phyloP scores from a whole-genome alignment of 2,113 vertebrate genomes.

The Macrotis lagotis region DNA sequence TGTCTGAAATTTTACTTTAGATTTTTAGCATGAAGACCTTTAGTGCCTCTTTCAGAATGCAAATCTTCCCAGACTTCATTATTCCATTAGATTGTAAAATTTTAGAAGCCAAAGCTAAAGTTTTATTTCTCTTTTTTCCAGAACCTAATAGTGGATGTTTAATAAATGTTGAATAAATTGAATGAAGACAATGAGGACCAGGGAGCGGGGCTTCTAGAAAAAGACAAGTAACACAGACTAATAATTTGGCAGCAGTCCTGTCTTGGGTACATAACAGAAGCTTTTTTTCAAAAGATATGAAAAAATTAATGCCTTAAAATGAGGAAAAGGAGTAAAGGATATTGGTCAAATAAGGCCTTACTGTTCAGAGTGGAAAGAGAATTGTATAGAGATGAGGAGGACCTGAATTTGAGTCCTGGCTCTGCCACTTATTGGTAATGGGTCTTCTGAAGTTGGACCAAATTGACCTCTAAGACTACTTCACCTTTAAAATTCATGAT shows the following conservation, averaged over 20 bases:
- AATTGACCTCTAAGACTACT: neutral
- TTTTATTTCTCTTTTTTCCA: no score
- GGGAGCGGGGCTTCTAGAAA: neutral
- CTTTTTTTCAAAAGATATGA: neutral
- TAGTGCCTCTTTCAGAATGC: no score
- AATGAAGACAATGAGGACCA: neutral
- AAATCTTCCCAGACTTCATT: no score
- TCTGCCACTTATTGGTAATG: no score
- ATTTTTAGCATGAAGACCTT: no score
- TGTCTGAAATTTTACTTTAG: no score
- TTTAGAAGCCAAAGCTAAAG: no score
- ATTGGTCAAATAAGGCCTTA: neutral
- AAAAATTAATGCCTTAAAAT: neutral
- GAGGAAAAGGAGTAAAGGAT: neutral
- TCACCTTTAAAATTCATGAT: neutral
- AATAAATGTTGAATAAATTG: neutral
- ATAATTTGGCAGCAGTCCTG: neutral
- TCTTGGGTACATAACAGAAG: neutral
- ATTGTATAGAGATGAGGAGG: neutral
- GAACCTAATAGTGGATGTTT: no score
- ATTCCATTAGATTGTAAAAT: no score
- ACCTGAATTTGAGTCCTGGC: neutral
- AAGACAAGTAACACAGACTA: neutral
- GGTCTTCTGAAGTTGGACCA: neutral
- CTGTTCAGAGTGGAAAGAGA: neutral